A percentile compares a stretch with the other conserved stretches of the same genome.
These are phyloP conservation scores for Tenthredo livida DNA, from an alignment of 2,888 invertebrate species.

Conservation along the genomic window DNA sequence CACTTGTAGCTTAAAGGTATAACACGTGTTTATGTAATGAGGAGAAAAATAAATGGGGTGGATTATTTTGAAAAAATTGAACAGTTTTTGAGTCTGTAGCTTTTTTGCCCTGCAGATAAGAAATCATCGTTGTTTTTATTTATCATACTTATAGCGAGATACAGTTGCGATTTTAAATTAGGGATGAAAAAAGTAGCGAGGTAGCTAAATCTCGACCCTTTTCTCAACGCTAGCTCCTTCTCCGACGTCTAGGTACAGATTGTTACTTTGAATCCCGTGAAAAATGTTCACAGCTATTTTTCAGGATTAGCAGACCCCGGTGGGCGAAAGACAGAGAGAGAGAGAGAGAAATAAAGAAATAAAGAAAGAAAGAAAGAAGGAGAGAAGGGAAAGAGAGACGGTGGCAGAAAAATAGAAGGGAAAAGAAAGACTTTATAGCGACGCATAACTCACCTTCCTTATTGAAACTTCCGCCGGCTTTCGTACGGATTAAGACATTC, in stretches of 20 bases:
- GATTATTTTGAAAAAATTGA: not conserved
- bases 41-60: not conserved
- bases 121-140: not conserved
- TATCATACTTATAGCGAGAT: not conserved
- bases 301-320: constrained; percentile 69
- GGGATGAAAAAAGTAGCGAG: not conserved
- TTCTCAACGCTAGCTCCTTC: constrained; percentile 36
- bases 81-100: not conserved
- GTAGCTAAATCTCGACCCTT: constrained; percentile 40
- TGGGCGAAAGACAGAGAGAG: constrained; percentile 54
- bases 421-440: constrained; percentile 66
- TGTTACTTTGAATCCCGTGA: constrained; percentile 70
- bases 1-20: not conserved
- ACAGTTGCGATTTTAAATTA: constrained; percentile 14
- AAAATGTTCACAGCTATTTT: constrained; percentile 70
- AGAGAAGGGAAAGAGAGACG: constrained; percentile 52
- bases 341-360: constrained; percentile 52
- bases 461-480: constrained; percentile 70
- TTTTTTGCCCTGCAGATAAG: not conserved
- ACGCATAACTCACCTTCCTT: constrained; percentile 71
- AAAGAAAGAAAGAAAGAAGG: constrained; percentile 54
- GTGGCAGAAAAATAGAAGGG: constrained; percentile 54
- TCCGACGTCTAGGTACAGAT: constrained; percentile 62
- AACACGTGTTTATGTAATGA: not conserved
- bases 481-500: constrained; percentile 71